These are phyloP conservation scores for Rhipidura dahli DNA, from an alignment of 2,113 vertebrate species.

Conservation along the genomic window DNA sequence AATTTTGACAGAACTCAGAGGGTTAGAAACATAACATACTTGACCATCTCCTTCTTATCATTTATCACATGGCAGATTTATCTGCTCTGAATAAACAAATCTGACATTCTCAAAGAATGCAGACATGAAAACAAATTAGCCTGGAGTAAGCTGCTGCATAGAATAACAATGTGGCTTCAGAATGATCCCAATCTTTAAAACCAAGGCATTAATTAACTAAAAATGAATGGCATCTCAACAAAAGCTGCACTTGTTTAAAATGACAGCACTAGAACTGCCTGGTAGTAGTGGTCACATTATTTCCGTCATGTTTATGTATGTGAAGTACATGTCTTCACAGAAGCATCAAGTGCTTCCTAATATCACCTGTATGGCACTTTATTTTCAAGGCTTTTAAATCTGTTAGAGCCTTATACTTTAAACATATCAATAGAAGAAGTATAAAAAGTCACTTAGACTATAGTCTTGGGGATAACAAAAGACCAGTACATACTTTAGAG, in stretches of 20 bases:
- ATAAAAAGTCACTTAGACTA: neutral
- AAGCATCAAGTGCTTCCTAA: neutral
- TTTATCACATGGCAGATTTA: conserved; percentile 25
- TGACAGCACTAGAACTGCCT: neutral
- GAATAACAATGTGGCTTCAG: conserved; percentile 30
- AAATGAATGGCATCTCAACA: conserved; percentile 10
- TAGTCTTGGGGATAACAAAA: neutral
- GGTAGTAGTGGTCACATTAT: neutral
- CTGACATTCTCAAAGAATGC: neutral
- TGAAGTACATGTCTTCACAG: neutral
- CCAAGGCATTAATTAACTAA: conserved; percentile 36
- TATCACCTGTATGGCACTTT: neutral
- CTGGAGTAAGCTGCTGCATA: neutral
- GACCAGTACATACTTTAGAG: neutral
- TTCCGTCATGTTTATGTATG: neutral
- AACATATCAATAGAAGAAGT: neutral
- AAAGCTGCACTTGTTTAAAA: neutral
- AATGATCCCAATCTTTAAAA: conserved; percentile 8
- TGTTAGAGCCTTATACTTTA: neutral
- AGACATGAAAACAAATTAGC: conserved; percentile 33
- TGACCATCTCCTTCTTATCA: conserved; percentile 1
- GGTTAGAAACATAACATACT: conserved; percentile 30
- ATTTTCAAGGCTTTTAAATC: conserved; percentile 25
- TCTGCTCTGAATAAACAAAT: conserved; percentile 47
- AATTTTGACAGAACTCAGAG: conserved; percentile 40